Base-by-base conservation (phyloP, 2,797 vertebrate species). In the Euthynnus affinis region DNA sequence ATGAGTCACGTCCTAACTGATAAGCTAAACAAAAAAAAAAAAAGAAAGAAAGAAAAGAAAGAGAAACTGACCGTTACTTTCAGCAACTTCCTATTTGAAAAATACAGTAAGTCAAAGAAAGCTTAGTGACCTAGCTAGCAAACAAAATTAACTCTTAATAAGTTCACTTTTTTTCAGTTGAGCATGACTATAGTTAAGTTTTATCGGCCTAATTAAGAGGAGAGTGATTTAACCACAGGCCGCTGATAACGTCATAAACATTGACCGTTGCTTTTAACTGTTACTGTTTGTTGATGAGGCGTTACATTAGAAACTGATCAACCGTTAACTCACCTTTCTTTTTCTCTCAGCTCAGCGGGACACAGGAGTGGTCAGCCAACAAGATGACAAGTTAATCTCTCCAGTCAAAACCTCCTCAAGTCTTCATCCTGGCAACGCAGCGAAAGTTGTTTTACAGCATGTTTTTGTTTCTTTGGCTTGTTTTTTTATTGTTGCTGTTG, bases 301-400 rank as follows among this genome's bases (percentile, higher is more conserved):
- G 81, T 80, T 77, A 44, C 66, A 49, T 80, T 77, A 85, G 67
- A 87, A 82, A 4, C 27, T 3, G 59, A 9, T 61, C 66, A 78
- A 69, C 9, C 86, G 74, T 84, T 53, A 34, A 88, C 93, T 94
- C 92, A 95, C 95, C 94, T 94, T 29, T n/a, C n/a, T n/a, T 29
- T 88, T 76, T 64, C 80, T 80, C 61, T 46, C 6, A 49, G 7
- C 46, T 49, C 88, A 59, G 80, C 0, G 83, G 70, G 68, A 72
- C 80, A 29, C 78, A 6, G 74, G 25, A 62, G 61, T 1, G 58
- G 37, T 58, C 76, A 60, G 69, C 40, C 67, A 29, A 73, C 74
- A 71, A 81, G 67, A 71, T 72, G 88, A 84, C 82, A 71, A 89
- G 34, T 74, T 62, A 85, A 81, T 82, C 55, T 56, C 34, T 32